Evolutionary conservation across 2,113 vertebrate species (phyloP).

Genomic region (Orthonyx spaldingii): DNA sequence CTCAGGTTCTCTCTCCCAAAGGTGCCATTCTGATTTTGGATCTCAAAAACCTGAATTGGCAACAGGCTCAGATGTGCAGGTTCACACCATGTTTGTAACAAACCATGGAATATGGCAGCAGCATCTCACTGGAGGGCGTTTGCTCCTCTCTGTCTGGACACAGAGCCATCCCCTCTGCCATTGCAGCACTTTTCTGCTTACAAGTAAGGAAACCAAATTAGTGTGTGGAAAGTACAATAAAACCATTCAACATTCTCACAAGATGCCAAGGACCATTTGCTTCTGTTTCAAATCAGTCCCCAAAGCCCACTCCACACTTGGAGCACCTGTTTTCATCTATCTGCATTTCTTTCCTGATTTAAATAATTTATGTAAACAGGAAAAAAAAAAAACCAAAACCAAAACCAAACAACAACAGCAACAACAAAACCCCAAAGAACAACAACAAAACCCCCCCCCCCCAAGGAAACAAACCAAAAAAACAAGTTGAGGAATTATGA

Average conservation of each 20-base stretch:
- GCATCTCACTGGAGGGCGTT: neutral
- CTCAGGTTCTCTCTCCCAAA: conserved; percentile 34
- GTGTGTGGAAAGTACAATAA: neutral
- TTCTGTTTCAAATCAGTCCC: conserved; percentile 14
- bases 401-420: no score
- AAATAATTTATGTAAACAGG: conserved; percentile 13
- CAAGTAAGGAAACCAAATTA: neutral
- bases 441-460: no score
- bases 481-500: neutral
- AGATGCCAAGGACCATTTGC: neutral
- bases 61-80: neutral
- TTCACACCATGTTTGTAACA: neutral
- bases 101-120: neutral
- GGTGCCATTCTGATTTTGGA: neutral
- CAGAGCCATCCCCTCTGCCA: neutral
- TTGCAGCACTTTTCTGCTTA: neutral
- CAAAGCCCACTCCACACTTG: neutral
- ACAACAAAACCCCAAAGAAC: no score
- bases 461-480: no score
- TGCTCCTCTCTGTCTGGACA: neutral
- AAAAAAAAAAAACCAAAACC: neutral
- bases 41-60: neutral
- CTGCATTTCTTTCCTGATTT: neutral
- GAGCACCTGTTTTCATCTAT: neutral
- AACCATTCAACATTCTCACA: neutral